phyloP scores from a whole-genome alignment of 2,888 invertebrate species.

The Notocelia uddmanniana region DNA sequence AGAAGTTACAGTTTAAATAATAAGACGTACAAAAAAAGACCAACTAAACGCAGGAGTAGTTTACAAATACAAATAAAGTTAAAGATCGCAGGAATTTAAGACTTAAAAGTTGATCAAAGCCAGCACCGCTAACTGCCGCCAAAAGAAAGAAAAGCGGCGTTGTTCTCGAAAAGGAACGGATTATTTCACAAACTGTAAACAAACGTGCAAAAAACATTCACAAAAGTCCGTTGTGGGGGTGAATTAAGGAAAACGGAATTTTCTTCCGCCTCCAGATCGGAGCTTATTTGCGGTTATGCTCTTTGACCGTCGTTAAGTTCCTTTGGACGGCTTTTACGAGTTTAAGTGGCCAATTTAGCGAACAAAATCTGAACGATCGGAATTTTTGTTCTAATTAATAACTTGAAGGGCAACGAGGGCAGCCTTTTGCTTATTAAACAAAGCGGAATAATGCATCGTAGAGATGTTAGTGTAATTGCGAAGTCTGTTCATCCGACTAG shows the following conservation, averaged over 20 bases:
- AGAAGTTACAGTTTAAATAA: too few species aligned
- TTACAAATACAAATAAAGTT: constrained; percentile 28
- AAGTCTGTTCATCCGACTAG: not conserved
- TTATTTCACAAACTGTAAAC: constrained; percentile 77
- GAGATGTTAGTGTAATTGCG: constrained; percentile 66
- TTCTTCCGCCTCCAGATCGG: constrained; percentile 80
- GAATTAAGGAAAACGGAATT: constrained; percentile 83
- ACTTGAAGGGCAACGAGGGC: constrained; percentile 70
- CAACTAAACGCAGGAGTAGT: constrained; percentile 16
- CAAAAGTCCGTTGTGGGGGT: constrained; percentile 76
- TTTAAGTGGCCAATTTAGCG: constrained; percentile 84
- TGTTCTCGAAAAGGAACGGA: constrained; percentile 52
- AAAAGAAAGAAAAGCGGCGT: constrained; percentile 37
- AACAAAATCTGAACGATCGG: constrained; percentile 83
- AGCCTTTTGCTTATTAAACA: constrained; percentile 74
- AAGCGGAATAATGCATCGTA: constrained; percentile 71
- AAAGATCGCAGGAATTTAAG: constrained; percentile 27
- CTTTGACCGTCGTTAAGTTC: constrained; percentile 86
- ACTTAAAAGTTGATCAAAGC: constrained; percentile 39
- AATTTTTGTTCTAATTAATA: constrained; percentile 85
- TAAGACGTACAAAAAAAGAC: too few species aligned
- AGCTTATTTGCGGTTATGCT: constrained; percentile 86
- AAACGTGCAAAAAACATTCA: constrained; percentile 70
- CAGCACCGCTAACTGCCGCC: constrained; percentile 29
- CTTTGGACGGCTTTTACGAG: constrained; percentile 83